Conservation (phyloP, 2,797 vertebrate species). For the Balearica regulorum region DNA sequence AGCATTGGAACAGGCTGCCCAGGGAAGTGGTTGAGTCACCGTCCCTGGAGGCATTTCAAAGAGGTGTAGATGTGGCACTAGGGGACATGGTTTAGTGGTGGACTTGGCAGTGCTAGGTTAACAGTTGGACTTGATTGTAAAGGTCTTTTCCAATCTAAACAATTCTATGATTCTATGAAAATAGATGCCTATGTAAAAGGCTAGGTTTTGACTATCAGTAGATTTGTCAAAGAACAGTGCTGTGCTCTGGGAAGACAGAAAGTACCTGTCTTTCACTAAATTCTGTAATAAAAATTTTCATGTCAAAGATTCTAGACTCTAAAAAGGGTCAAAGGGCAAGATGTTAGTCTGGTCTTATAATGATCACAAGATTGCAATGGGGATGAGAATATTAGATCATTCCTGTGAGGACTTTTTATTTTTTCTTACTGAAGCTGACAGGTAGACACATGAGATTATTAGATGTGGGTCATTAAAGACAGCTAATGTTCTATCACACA, state of each 20-base stretch:
- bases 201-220: not conserved
- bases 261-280: not conserved
- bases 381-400: not conserved
- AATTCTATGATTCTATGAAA: not conserved
- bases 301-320: not conserved
- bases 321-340: not conserved
- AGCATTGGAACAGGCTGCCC: no score
- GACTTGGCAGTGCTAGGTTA: no score
- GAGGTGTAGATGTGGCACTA: no score
- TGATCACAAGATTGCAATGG: not conserved
- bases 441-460: not conserved
- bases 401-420: not conserved
- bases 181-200: not conserved
- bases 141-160: no score
- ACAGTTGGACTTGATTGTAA: no score
- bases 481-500: not conserved
- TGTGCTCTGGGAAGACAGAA: not conserved
- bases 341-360: not conserved
- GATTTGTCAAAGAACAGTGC: not conserved
- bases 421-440: not conserved
- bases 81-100: no score
- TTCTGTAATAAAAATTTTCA: not conserved
- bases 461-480: not conserved
- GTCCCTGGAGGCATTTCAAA: no score
- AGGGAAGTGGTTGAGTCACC: no score